Percentiles rank a stretch among this genome's conserved stretches.
These are phyloP conservation scores for Pasiphila rectangulata DNA, from an alignment of 2,888 invertebrate genomes.

Conservation along the genomic window DNA sequence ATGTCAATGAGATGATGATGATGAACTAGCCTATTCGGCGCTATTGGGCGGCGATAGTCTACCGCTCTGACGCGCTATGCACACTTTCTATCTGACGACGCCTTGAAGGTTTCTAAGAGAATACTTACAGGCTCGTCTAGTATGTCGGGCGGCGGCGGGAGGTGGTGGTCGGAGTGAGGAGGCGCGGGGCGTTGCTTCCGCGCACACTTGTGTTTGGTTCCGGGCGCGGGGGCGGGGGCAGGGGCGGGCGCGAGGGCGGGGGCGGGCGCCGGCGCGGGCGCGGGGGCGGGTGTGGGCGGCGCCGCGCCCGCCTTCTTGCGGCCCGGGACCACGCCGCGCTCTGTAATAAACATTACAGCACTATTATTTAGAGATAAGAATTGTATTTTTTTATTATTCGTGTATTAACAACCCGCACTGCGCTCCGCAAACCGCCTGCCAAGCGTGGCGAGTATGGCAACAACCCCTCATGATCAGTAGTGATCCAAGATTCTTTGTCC, in stretches of 20 bases:
- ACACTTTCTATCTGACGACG: neutral
- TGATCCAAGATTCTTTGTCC: too few relatives aligned
- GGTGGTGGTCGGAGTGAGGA: conserved; percentile 71
- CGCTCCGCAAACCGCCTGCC: too few relatives aligned
- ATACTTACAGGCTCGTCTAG: conserved; percentile 62
- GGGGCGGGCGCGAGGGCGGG: conserved; percentile 34
- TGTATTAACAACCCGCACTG: too few relatives aligned
- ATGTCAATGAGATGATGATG: too few relatives aligned
- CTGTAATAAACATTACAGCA: conserved; percentile 31
- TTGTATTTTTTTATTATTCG: too few relatives aligned
- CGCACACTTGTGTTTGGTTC: conserved; percentile 58
- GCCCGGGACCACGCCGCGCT: conserved; percentile 26
- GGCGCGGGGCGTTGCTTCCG: conserved; percentile 69
- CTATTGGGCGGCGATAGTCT: too few relatives aligned
- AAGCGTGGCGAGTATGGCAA: too few relatives aligned
- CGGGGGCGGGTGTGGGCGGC: conserved; percentile 29
- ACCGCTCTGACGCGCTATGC: too few relatives aligned
- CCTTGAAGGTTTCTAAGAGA: neutral
- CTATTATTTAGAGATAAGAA: neutral
- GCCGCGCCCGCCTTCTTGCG: conserved; percentile 42
- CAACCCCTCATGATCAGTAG: too few relatives aligned
- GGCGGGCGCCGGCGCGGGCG: conserved; percentile 37
- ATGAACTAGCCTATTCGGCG: too few relatives aligned
- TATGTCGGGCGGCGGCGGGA: conserved; percentile 74
- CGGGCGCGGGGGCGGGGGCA: conserved; percentile 35